Percentiles rank a stretch among this genome's conserved stretches.
Conservation (phyloP, 2,888 invertebrate genomes). For the Molorchus minor region DNA sequence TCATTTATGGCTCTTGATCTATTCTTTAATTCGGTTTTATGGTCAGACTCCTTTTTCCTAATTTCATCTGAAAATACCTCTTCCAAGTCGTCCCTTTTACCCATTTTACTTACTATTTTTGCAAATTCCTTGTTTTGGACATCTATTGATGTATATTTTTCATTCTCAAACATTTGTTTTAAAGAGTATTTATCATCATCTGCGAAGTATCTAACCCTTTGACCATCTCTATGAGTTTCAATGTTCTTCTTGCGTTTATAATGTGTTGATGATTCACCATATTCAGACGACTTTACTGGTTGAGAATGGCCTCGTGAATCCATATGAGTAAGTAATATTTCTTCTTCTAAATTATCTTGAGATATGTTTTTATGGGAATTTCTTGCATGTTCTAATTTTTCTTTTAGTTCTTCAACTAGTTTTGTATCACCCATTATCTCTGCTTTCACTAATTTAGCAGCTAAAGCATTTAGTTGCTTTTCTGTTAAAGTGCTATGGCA, state of each 20-base stretch:
- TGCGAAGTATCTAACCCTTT: constrained; percentile 84
- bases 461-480: constrained; percentile 89
- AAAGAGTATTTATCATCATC: constrained; percentile 91
- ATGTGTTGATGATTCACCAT: constrained; percentile 61
- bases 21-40: constrained; percentile 71
- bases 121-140: constrained; percentile 85
- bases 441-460: constrained; percentile 91
- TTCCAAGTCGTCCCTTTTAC: constrained; percentile 80
- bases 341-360: constrained; percentile 52
- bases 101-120: constrained; percentile 74
- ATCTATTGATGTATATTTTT: constrained; percentile 81
- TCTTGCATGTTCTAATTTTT: constrained; percentile 77
- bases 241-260: constrained; percentile 66
- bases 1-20: constrained; percentile 76
- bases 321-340: constrained; percentile 74
- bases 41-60: constrained; percentile 70
- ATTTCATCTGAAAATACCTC: constrained; percentile 86
- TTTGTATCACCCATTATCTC: constrained; percentile 88
- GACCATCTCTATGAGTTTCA: constrained; percentile 77
- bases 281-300: constrained; percentile 67
- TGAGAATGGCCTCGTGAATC: constrained; percentile 74
- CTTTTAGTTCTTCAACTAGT: constrained; percentile 75
- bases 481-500: constrained; percentile 68
- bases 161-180: constrained; percentile 84
- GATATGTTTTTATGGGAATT: constrained; percentile 52